A percentile compares a stretch with the other conserved stretches of the same genome.
Evolutionary conservation across 2,888 invertebrate species (phyloP).

Genomic region (Synanthedon formicaeformis): DNA sequence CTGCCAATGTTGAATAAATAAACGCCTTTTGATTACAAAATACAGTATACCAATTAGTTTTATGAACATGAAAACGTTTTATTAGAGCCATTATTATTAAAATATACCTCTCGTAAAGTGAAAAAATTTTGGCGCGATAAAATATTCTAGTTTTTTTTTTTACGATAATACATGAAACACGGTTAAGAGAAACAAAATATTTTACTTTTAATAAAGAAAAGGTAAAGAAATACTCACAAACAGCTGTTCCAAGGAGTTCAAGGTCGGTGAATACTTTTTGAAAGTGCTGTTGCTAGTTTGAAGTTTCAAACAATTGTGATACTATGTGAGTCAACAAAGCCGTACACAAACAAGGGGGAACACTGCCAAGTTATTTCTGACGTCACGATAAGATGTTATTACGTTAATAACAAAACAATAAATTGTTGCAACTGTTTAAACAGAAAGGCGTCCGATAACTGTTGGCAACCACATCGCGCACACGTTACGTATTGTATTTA

Average conservation of each 20-base stretch:
- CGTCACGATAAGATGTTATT: slow-evolving; percentile 25
- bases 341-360: slow-evolving; percentile 37
- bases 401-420: slow-evolving; percentile 18
- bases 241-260: slow-evolving; percentile 50
- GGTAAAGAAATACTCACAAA: slow-evolving; percentile 18
- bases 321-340: slow-evolving; percentile 52
- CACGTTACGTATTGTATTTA: neutral
- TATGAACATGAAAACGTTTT: too few species aligned
- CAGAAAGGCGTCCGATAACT: slow-evolving; percentile 11
- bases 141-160: too few species aligned
- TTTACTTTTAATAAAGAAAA: neutral
- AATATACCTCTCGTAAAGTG: too few species aligned
- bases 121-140: too few species aligned
- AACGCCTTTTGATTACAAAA: too few species aligned
- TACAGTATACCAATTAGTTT: too few species aligned
- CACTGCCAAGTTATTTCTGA: slow-evolving; percentile 56
- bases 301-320: slow-evolving; percentile 33
- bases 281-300: slow-evolving; percentile 35
- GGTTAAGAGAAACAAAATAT: too few species aligned
- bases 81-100: too few species aligned
- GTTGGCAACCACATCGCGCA: neutral
- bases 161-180: too few species aligned
- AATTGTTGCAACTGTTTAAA: slow-evolving; percentile 38
- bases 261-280: slow-evolving; percentile 28
- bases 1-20: too few species aligned